These are phyloP conservation scores for Pelecanoides urinatrix DNA, from an alignment of 2,113 vertebrate genomes.

Conservation along the genomic window DNA sequence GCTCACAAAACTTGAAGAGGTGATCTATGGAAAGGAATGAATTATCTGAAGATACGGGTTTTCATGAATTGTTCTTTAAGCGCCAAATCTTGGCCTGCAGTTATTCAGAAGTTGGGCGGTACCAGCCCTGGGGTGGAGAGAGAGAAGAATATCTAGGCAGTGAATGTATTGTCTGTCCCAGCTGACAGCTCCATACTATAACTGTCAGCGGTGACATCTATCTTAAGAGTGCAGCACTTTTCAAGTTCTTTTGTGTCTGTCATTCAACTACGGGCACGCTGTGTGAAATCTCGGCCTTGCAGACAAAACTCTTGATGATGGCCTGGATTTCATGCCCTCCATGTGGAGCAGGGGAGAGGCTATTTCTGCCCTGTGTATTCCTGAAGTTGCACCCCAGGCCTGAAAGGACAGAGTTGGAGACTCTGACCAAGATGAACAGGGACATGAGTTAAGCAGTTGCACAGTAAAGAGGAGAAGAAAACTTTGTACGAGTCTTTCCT, in stretches of 20 bases:
- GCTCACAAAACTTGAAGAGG: slow-evolving; percentile 29
- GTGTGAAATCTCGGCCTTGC: not conserved
- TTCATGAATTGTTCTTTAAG: not conserved
- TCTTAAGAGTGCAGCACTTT: not conserved
- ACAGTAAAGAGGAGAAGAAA: not conserved
- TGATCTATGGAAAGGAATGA: slow-evolving; percentile 3
- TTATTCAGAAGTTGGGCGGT: not conserved
- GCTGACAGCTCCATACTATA: slow-evolving; percentile 24
- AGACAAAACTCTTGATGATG: not conserved
- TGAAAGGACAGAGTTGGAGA: not conserved
- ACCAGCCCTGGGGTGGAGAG: not conserved
- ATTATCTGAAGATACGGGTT: not conserved
- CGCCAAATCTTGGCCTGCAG: slow-evolving; percentile 25
- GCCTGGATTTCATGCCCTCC: not conserved
- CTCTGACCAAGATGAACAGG: not conserved
- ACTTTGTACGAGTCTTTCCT: not conserved
- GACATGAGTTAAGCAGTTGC: not conserved
- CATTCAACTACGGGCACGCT: not conserved
- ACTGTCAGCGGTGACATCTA: slow-evolving; percentile 50
- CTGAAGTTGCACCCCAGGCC: not conserved
- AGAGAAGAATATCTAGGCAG: slow-evolving; percentile 17
- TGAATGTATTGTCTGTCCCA: not conserved
- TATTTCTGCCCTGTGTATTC: not conserved
- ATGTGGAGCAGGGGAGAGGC: not conserved
- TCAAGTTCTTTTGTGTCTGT: slow-evolving; percentile 36